Evolutionary conservation across 2,888 invertebrate species (phyloP).

Genomic region (Neoaliturus tenellus): DNA sequence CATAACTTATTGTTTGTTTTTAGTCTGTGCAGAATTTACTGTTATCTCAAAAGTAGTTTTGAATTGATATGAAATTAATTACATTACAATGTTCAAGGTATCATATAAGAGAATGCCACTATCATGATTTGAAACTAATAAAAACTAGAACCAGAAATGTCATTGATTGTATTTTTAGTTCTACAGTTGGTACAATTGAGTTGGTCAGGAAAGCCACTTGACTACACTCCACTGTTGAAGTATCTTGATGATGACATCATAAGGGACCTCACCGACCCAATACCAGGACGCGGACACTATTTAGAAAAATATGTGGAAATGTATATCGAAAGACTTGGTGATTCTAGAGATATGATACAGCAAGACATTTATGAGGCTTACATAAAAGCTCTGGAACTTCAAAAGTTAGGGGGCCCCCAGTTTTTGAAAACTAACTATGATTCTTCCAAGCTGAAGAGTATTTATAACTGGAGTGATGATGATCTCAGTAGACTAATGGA

Average conservation of each 20-base stretch:
- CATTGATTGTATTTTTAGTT: background rate
- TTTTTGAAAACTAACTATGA: conserved; percentile 40
- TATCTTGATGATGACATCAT: conserved; percentile 35
- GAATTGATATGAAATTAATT: too few relatives aligned
- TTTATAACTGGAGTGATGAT: background rate
- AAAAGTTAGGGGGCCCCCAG: conserved; percentile 30
- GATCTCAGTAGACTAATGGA: background rate
- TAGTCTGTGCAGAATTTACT: too few relatives aligned
- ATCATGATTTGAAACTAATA: background rate
- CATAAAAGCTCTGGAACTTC: conserved; percentile 35
- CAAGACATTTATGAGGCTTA: conserved; percentile 31
- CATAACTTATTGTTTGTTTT: too few relatives aligned
- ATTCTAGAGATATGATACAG: conserved; percentile 26
- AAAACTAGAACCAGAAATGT: background rate
- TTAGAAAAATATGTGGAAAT: background rate
- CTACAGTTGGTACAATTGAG: background rate
- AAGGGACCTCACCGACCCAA: background rate
- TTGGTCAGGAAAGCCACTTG: conserved; percentile 30
- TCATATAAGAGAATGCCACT: background rate
- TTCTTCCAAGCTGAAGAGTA: background rate
- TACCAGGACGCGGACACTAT: background rate
- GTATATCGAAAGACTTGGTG: background rate
- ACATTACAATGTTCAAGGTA: background rate
- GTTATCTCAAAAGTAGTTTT: too few relatives aligned
- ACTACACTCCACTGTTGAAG: conserved; percentile 33